Evolutionary conservation across 2,797 vertebrate species (phyloP).

Genomic region (Pangasius larnaudii): DNA sequence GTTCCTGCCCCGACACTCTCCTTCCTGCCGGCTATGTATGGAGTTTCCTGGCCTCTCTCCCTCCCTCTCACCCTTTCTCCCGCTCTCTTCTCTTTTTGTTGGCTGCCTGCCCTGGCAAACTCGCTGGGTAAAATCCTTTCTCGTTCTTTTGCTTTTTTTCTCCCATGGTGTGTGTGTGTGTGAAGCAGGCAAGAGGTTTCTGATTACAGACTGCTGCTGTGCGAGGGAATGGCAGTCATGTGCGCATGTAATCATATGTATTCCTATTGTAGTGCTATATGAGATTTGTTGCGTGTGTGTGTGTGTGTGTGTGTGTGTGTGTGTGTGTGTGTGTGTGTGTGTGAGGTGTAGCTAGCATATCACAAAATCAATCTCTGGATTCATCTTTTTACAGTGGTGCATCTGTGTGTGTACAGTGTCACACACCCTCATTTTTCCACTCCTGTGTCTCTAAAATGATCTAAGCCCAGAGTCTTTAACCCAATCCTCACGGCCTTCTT

Average conservation of each 20-base stretch:
- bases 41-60: slow-evolving; percentile 79
- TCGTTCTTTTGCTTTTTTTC: slow-evolving; percentile 40
- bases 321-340: slow-evolving; percentile 7
- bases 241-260: slow-evolving; percentile 21
- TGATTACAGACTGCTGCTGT: slow-evolving; percentile 67
- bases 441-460: slow-evolving; percentile 15
- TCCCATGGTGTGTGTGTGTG: slow-evolving; percentile 42
- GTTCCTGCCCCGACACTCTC: slow-evolving; percentile 81
- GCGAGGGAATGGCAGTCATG: slow-evolving; percentile 59
- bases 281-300: slow-evolving; percentile 3
- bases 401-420: slow-evolving; percentile 11
- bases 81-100: slow-evolving; percentile 61
- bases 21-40: slow-evolving; percentile 89
- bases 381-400: slow-evolving; percentile 1
- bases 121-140: slow-evolving; percentile 58
- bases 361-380: slow-evolving; percentile 9
- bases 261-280: background rate
- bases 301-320: background rate
- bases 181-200: slow-evolving; percentile 62
- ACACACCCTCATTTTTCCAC: slow-evolving; percentile 18
- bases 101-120: slow-evolving; percentile 73
- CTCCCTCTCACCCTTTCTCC: slow-evolving; percentile 52
- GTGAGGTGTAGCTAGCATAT: background rate
- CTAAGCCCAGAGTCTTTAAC: slow-evolving; percentile 9
- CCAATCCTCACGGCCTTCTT: slow-evolving; percentile 21